Evolutionary conservation across 2,797 vertebrate genomes (phyloP).

Genomic region (Sebastes miniatus): DNA sequence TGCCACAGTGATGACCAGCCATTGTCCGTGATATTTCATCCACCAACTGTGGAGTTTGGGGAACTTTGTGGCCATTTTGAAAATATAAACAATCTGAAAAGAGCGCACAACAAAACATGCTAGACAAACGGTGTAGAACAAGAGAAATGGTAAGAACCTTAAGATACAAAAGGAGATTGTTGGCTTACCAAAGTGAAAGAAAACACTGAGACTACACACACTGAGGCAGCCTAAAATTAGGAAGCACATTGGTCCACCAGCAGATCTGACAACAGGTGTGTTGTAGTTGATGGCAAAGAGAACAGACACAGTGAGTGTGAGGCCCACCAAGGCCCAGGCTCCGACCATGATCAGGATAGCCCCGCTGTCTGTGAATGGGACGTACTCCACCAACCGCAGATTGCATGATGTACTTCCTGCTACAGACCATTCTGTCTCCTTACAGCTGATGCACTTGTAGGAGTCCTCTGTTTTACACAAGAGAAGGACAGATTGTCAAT

Average conservation of each 20-base stretch:
- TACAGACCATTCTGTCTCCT: conserved; percentile 79
- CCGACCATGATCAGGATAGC: conserved; percentile 72
- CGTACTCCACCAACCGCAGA: conserved; percentile 71
- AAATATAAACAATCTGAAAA: conserved; percentile 88
- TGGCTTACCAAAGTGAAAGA: conserved; percentile 83
- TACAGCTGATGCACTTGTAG: conserved; percentile 70
- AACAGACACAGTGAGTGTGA: conserved; percentile 58
- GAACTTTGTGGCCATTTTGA: conserved; percentile 84
- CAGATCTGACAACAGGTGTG: conserved; percentile 87
- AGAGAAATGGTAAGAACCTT: conserved; percentile 65
- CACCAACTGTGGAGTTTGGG: conserved; percentile 79
- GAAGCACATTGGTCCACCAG: conserved; percentile 86
- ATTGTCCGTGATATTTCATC: conserved; percentile 80
- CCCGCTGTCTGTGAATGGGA: conserved; percentile 69
- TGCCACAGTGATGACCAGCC: conserved; percentile 70
- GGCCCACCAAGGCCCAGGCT: conserved; percentile 61
- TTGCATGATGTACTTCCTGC: conserved; percentile 78
- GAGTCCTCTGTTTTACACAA: conserved; percentile 48
- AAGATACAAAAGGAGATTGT: conserved; percentile 69
- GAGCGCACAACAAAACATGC: conserved; percentile 85
- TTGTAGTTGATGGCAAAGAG: conserved; percentile 80
- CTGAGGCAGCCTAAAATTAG: conserved; percentile 84
- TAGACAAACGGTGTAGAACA: conserved; percentile 82
- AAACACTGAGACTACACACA: conserved; percentile 73
- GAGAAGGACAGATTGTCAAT: not conserved